Evolutionary conservation across 2,888 invertebrate species (phyloP).

Genomic region (Criorhina ranunculi): DNA sequence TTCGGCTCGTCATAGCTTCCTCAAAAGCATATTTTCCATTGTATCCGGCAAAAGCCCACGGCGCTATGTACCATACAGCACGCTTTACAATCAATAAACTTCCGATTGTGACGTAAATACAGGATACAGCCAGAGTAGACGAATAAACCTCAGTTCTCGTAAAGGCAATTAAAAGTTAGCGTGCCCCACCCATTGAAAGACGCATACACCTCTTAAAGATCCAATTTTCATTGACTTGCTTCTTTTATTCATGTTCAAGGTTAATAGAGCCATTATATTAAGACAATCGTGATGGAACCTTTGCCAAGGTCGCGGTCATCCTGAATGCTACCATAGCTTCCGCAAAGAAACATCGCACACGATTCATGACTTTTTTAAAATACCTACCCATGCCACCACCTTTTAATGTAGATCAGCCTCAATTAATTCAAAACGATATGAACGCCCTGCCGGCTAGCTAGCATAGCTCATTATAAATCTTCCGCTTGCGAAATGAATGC

Average conservation of each 20-base stretch:
- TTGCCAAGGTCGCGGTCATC: slow-evolving; percentile 48
- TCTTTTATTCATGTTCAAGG: slow-evolving; percentile 41
- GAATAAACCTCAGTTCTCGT: too few relatives aligned
- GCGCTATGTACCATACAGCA: too few relatives aligned
- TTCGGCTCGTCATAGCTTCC: too few relatives aligned
- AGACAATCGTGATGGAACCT: slow-evolving; percentile 44
- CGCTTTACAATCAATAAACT: too few relatives aligned
- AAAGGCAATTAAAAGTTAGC: too few relatives aligned
- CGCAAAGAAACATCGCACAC: slow-evolving; percentile 8
- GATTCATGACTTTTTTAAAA: slow-evolving; percentile 16
- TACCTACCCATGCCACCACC: slow-evolving; percentile 2
- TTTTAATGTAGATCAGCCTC: slow-evolving; percentile 50
- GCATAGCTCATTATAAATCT: slow-evolving; percentile 49
- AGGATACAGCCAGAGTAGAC: too few relatives aligned
- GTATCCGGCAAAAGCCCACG: too few relatives aligned
- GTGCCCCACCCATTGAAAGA: too few relatives aligned
- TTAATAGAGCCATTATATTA: slow-evolving; percentile 20
- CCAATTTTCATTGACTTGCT: background rate
- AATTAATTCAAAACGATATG: slow-evolving; percentile 52
- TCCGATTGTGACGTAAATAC: too few relatives aligned
- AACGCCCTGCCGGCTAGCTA: slow-evolving; percentile 41
- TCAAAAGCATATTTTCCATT: too few relatives aligned
- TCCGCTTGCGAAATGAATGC: slow-evolving; percentile 52
- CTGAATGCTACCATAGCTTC: slow-evolving; percentile 27
- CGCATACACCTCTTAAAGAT: too few relatives aligned